Evolutionary conservation across 2,113 vertebrate genomes (phyloP), one percentile per base, ranked within the genome.

Genomic region (Erythrolamprus reginae): DNA sequence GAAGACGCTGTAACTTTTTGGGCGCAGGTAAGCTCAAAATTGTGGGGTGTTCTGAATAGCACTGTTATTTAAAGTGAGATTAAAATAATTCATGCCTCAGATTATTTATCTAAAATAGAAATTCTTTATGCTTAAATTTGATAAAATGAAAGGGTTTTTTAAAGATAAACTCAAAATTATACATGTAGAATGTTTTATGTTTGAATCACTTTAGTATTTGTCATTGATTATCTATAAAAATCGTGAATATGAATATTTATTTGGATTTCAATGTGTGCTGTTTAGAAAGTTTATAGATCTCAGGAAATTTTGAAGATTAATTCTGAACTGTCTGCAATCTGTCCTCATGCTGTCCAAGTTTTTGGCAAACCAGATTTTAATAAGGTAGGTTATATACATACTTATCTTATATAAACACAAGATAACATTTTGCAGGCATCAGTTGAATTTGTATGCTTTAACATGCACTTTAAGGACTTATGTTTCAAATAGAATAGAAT

Each of bases 1-100:
- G 97, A 97, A 96, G 97, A 98, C 95, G 96, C 97, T 45, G 94
- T 98, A 84, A 98, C 97, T 0, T 98, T 98, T 94, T 98, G 98
- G 98, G 98, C 97, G 58, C 97, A 98, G 98, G 98, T 98, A 96
- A 93, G 87, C 58, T 61, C n/a, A 88, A 38, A 47, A n/a, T 28
- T 56, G 24, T 84, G n/a, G 47, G n/a, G n/a, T 56, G 3, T 33
- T 10, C 10, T 86, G 0, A 90, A 92, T n/a, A 55, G 21, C 24
- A 1, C 88, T 0, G 10, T 91, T 91, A 4, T 51, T 90, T 56
- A 86, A 86, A 77, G 2, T 53, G 61, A 9, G 84, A 51, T 92
- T 24, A 45, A 0, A 28, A 28, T 33, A 3, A 24, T 52, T 90
- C 15, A 26, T 47, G 48, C 50, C 17, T 5, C 5, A 12, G 51